Base-by-base conservation (phyloP, 2,888 invertebrate genomes). In the Aleiodes leptofemur region DNA sequence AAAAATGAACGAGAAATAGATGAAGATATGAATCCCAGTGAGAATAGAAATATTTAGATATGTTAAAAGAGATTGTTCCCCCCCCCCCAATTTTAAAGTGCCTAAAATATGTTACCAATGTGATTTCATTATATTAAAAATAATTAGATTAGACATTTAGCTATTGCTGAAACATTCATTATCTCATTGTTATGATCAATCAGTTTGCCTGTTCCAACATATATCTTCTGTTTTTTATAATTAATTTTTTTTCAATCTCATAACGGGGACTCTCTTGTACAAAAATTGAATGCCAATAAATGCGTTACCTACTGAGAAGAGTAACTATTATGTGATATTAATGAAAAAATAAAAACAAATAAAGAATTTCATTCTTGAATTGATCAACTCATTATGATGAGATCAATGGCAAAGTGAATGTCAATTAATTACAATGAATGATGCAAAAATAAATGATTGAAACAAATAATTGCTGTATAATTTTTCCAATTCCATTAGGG, bases 81-180 rank as follows among this genome's bases (percentile, higher is more conserved):
- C 38, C 23, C 48, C 48, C 16, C 53, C 38, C 23, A 23, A 38
- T 72, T 66, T 72, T 6, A 55, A 72, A 66, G 72, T 72, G 72
- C 72, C 72, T 72, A 64, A 72, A 23, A 72, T 72, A 51, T 56
- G 66, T 72, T 66, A 66, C 53, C 16, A 72, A 68, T 53, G 72
- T 64, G 64, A 64, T 72, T 72, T 50, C 50, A 34, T 13, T 14
- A 23, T 23, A 23, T 23, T 48, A 50, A 14, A 14, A 59, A 53
- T 69, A 55, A 51, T 53, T 50, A n/a, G 14, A 66, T 66, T 48
- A 66, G 13, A 11, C 14, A 51, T 59, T 23, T 11, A 59, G 59
- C 59, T 5, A 68, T 9, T 68, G 61, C 31, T 61, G 16, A 14
- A 23, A 43, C 8, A 11, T 64, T 43, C 16, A 23, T 43, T 64